These are phyloP conservation scores for Pachypanchax playfairii DNA, from an alignment of 2,113 vertebrate genomes.

Conservation along the genomic window DNA sequence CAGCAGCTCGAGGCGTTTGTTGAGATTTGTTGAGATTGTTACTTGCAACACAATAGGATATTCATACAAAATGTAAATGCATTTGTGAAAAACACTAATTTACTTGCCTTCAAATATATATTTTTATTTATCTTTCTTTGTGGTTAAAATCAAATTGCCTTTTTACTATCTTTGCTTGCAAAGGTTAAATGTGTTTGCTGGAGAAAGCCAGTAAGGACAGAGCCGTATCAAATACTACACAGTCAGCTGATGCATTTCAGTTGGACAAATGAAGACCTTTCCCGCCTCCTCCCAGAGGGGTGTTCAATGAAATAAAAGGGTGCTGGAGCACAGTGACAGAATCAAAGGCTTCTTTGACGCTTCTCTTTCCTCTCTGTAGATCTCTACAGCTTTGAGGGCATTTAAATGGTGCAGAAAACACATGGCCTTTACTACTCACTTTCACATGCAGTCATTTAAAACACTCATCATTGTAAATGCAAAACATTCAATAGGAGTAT, in stretches of 20 bases:
- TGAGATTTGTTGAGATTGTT: conserved; percentile 17
- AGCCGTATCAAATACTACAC: conserved; percentile 57
- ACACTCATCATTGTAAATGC: conserved; percentile 26
- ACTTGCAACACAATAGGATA: conserved; percentile 30
- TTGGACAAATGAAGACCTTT: conserved; percentile 59
- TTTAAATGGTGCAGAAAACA: conserved; percentile 55
- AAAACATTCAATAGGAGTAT: conserved; percentile 28
- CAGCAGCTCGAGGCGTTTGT: not conserved
- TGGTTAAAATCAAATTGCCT: conserved; percentile 48
- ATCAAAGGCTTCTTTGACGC: conserved; percentile 63
- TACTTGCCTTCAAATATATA: conserved; percentile 39
- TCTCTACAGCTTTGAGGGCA: conserved; percentile 53
- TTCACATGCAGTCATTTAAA: conserved; percentile 20
- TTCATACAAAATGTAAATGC: conserved; percentile 34
- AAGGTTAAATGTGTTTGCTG: conserved; percentile 71
- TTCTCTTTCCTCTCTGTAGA: conserved; percentile 57
- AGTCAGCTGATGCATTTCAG: conserved; percentile 45
- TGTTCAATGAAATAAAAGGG: conserved; percentile 50
- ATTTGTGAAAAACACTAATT: conserved; percentile 40
- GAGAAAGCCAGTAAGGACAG: conserved; percentile 42
- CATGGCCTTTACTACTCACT: conserved; percentile 42
- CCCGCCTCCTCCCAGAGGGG: conserved; percentile 36
- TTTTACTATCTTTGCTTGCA: conserved; percentile 57
- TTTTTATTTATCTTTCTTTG: conserved; percentile 25
- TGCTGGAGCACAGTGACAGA: conserved; percentile 45